These are phyloP conservation scores for Drosophila auraria DNA, from an alignment of 1,140 invertebrate species.

Conservation along the genomic window DNA sequence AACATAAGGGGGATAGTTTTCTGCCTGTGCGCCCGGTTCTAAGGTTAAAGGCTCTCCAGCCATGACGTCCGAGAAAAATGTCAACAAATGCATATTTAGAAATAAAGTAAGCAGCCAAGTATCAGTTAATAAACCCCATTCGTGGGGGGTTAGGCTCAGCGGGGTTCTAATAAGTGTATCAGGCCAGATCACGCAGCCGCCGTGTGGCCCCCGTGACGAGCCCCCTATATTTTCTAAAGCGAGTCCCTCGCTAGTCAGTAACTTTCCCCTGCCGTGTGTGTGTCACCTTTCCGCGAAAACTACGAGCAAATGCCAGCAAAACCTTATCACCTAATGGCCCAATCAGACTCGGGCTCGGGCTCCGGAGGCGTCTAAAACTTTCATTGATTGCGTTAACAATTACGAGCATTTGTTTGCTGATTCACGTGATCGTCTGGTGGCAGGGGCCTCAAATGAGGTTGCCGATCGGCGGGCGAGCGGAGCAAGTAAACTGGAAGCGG, in stretches of 20 bases:
- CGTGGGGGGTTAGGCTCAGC: slow-evolving; percentile 13
- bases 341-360: slow-evolving; percentile 16
- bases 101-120: not conserved
- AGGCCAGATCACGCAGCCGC: slow-evolving; percentile 49
- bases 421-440: slow-evolving; percentile 64
- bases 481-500: slow-evolving; percentile 19
- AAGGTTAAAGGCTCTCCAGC: not conserved
- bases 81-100: slow-evolving; percentile 30
- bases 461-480: not conserved
- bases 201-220: slow-evolving; percentile 49
- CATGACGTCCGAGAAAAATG: slow-evolving; percentile 30
- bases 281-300: slow-evolving; percentile 22
- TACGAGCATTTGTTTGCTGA: not conserved
- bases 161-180: slow-evolving; percentile 5
- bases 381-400: slow-evolving; percentile 38
- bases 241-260: slow-evolving; percentile 22
- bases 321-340: slow-evolving; percentile 31
- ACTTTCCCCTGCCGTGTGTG: slow-evolving; percentile 52
- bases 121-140: slow-evolving; percentile 24
- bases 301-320: slow-evolving; percentile 19
- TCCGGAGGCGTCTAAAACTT: slow-evolving; percentile 31
- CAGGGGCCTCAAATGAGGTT: slow-evolving; percentile 17
- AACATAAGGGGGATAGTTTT: not conserved
- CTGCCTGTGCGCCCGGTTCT: not conserved
- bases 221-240: slow-evolving; percentile 36